phyloP scores from a whole-genome alignment of 2,888 invertebrate species.

The Campoletis raptor region DNA sequence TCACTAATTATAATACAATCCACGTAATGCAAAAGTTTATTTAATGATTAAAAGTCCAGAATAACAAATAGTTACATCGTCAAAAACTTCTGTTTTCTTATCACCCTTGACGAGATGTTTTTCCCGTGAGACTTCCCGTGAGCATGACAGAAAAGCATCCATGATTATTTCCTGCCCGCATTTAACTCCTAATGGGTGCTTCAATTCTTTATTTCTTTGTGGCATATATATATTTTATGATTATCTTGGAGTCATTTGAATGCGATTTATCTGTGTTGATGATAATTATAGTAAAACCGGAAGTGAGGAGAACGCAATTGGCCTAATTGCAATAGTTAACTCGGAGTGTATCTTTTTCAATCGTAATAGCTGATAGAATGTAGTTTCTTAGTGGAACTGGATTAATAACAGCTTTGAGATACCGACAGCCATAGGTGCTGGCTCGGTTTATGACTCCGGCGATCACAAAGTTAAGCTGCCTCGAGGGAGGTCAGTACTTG shows the following conservation, averaged over 20 bases:
- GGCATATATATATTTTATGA: not conserved
- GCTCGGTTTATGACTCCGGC: too few species aligned
- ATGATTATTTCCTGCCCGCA: too few species aligned
- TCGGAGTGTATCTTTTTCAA: not conserved
- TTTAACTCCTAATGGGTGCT: not conserved
- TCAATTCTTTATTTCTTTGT: conserved; percentile 5
- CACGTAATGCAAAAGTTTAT: not conserved
- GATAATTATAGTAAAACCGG: not conserved
- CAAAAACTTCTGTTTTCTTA: not conserved
- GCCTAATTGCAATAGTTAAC: not conserved
- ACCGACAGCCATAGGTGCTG: too few species aligned
- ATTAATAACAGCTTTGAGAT: too few species aligned
- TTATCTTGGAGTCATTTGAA: conserved; percentile 12
- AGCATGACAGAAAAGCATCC: conserved; percentile 4
- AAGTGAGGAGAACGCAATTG: not conserved
- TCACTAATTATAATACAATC: not conserved
- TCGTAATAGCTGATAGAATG: not conserved
- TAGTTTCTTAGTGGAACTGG: not conserved
- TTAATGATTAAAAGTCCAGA: not conserved
- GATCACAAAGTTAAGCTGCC: too few species aligned
- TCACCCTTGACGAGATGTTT: not conserved
- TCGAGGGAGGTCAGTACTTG: too few species aligned
- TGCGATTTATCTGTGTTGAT: not conserved
- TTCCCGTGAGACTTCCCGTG: not conserved
- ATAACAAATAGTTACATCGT: not conserved